phyloP scores from a whole-genome alignment of 2,113 vertebrate genomes.

The Nothobranchius kuhntae region DNA sequence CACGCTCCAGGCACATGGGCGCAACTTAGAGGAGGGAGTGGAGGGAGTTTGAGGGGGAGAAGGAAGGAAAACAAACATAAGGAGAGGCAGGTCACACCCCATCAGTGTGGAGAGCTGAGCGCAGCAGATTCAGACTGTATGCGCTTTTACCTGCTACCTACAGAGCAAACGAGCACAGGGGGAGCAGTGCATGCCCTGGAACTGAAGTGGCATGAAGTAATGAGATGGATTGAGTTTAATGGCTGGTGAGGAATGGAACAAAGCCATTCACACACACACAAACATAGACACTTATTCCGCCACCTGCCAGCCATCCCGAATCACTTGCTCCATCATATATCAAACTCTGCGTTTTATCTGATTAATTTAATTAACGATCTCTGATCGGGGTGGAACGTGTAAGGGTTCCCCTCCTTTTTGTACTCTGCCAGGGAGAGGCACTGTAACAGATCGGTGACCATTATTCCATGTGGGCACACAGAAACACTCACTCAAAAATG shows the following conservation, averaged over 20 bases:
- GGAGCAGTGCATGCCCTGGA: constrained; percentile 40
- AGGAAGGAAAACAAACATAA: constrained; percentile 70
- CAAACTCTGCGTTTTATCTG: constrained; percentile 66
- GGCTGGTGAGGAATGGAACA: constrained; percentile 26
- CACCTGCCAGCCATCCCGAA: constrained; percentile 32
- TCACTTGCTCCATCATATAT: constrained; percentile 57
- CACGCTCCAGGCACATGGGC: constrained; percentile 69
- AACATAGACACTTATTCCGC: constrained; percentile 21
- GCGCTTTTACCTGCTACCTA: constrained; percentile 62
- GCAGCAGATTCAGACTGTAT: constrained; percentile 47
- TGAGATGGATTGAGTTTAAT: constrained; percentile 67
- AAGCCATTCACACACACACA: constrained; percentile 16
- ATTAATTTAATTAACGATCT: constrained; percentile 68
- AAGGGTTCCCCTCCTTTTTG: constrained; percentile 21
- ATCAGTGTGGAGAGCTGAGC: constrained; percentile 59
- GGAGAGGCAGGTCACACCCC: constrained; percentile 67
- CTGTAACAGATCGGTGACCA: constrained; percentile 5
- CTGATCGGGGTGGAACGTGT: constrained; percentile 34
- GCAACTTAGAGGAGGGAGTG: constrained; percentile 31
- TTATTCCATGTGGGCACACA: constrained; percentile 1
- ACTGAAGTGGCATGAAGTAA: constrained; percentile 59
- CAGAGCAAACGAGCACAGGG: constrained; percentile 20
- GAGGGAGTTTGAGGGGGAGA: constrained; percentile 7
- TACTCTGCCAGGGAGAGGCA: constrained; percentile 13
- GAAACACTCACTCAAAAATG: constrained; percentile 13